These are phyloP conservation scores for Neolamprologus multifasciatus DNA, from an alignment of 2,797 vertebrate genomes.

Conservation along the genomic window DNA sequence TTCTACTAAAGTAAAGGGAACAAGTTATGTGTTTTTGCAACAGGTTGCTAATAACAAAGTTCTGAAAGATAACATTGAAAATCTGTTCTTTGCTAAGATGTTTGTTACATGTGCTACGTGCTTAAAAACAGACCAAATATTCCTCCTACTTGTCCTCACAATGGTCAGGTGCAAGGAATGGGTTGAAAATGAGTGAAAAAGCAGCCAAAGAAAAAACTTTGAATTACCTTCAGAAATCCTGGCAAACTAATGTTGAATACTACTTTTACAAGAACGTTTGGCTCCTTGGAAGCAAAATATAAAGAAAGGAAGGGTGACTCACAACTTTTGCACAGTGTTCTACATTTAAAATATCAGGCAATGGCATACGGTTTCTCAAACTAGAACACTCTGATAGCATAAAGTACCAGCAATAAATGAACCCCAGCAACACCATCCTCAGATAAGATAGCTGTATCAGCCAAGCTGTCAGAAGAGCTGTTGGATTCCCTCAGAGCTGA, in stretches of 20 bases:
- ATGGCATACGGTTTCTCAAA: neutral
- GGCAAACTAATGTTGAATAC: neutral
- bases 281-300: neutral
- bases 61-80: neutral
- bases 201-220: neutral
- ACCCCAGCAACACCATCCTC: neutral
- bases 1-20: neutral
- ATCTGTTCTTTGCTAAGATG: neutral
- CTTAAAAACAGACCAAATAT: neutral
- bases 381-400: neutral
- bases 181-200: neutral
- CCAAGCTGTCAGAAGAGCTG: constrained; percentile 25
- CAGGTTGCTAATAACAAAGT: neutral
- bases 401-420: constrained; percentile 26
- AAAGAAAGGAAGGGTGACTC: neutral
- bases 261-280: neutral
- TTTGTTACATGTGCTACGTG: neutral
- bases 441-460: constrained; percentile 21
- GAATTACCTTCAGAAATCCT: neutral
- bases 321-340: neutral
- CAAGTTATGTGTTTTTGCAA: neutral
- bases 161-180: neutral
- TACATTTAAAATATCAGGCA: neutral
- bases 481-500: constrained; percentile 15
- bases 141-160: neutral